phyloP scores from a whole-genome alignment of 1,140 invertebrate species.

The Macrosteles quadrilineatus region DNA sequence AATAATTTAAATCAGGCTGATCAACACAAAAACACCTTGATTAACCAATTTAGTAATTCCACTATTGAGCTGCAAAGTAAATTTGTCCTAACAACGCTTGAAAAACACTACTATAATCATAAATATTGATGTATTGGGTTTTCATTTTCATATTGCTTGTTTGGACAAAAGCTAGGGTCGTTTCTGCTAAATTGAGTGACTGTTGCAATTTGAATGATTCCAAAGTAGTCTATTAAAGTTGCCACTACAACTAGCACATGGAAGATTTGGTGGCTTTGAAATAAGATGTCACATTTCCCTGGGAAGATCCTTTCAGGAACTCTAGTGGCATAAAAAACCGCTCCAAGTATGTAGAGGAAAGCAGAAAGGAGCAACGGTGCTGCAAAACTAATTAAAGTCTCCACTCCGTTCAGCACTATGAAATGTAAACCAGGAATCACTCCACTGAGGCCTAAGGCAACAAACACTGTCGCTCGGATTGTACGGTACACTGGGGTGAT shows the following conservation, averaged over 20 bases:
- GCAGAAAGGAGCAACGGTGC: not conserved
- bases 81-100: too few relatives aligned
- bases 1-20: too few relatives aligned
- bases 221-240: not conserved
- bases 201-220: not conserved
- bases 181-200: too few relatives aligned
- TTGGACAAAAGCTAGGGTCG: too few relatives aligned
- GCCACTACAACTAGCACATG: not conserved
- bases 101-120: too few relatives aligned
- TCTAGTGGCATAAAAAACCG: not conserved
- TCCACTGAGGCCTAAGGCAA: not conserved
- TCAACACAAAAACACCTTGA: too few relatives aligned
- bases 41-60: too few relatives aligned
- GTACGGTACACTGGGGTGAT: not conserved
- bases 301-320: conserved; percentile 1
- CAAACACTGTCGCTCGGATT: not conserved
- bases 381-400: not conserved
- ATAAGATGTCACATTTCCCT: not conserved
- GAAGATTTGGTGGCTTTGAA: conserved; percentile 16
- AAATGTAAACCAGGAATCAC: not conserved
- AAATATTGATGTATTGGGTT: too few relatives aligned
- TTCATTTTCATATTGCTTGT: too few relatives aligned
- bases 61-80: too few relatives aligned
- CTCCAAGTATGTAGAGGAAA: not conserved
- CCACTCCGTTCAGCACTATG: not conserved